Percentiles rank a stretch among this genome's conserved stretches.
Evolutionary conservation across 2,888 invertebrate genomes (phyloP).

Genomic region (Clistopyga incitator): DNA sequence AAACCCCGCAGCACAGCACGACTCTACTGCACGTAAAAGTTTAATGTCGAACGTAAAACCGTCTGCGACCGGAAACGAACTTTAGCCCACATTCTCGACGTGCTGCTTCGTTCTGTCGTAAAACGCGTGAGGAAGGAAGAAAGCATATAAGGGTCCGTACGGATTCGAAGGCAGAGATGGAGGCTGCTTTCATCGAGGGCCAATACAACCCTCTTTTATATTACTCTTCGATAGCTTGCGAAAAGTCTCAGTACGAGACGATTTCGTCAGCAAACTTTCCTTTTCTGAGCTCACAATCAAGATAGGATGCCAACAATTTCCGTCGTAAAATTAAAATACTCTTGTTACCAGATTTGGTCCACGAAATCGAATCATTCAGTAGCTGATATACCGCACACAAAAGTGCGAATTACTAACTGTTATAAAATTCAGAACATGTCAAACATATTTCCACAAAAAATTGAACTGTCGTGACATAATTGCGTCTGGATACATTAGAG

Average conservation of each 20-base stretch:
- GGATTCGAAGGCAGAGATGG: slow-evolving; percentile 26
- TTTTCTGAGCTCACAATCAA: background rate
- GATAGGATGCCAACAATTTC: slow-evolving; percentile 15
- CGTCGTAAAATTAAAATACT: background rate
- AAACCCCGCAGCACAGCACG: slow-evolving; percentile 37
- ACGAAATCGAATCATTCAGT: background rate
- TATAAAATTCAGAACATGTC: slow-evolving; percentile 15
- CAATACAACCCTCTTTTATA: slow-evolving; percentile 42
- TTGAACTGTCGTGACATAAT: slow-evolving; percentile 43
- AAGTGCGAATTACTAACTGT: background rate
- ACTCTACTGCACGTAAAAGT: slow-evolving; percentile 68
- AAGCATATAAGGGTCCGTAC: slow-evolving; percentile 25
- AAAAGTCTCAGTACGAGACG: slow-evolving; percentile 36
- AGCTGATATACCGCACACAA: background rate
- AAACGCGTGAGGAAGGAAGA: slow-evolving; percentile 44
- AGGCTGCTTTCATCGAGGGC: slow-evolving; percentile 47
- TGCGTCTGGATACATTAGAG: slow-evolving; percentile 17
- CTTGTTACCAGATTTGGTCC: background rate
- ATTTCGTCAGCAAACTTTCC: slow-evolving; percentile 32
- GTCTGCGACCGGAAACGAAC: slow-evolving; percentile 72
- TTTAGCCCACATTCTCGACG: slow-evolving; percentile 72
- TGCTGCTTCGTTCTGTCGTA: slow-evolving; percentile 51
- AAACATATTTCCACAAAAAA: slow-evolving; percentile 24
- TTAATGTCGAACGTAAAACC: slow-evolving; percentile 74
- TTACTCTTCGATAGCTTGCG: slow-evolving; percentile 33